phyloP scores from a whole-genome alignment of 1,140 invertebrate genomes.

The Lasioglossum albipes region DNA sequence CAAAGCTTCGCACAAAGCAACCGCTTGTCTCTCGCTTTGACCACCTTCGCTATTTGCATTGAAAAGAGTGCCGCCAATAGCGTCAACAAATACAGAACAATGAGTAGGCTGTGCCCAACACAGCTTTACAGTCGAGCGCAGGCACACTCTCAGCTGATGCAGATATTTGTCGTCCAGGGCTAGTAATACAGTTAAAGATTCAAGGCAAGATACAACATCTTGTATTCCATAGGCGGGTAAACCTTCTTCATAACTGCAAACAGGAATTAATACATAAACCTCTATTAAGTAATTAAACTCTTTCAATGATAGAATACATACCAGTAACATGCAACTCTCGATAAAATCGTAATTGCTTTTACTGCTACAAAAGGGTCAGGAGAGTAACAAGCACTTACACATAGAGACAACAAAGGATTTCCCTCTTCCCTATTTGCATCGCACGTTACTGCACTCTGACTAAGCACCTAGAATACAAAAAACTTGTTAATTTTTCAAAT shows the following conservation, averaged over 20 bases:
- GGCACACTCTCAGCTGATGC: slow-evolving; percentile 82
- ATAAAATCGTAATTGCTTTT: slow-evolving; percentile 85
- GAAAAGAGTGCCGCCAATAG: slow-evolving; percentile 82
- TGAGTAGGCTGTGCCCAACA: slow-evolving; percentile 83
- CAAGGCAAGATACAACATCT: slow-evolving; percentile 84
- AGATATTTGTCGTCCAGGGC: slow-evolving; percentile 80
- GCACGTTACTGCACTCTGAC: slow-evolving; percentile 76
- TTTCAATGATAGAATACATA: slow-evolving; percentile 63
- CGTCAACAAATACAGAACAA: slow-evolving; percentile 84
- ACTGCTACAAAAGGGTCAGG: slow-evolving; percentile 83
- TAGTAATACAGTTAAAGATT: slow-evolving; percentile 86
- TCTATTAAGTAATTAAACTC: not conserved
- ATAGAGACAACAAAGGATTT: slow-evolving; percentile 72
- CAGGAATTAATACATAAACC: slow-evolving; percentile 30
- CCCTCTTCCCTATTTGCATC: slow-evolving; percentile 77
- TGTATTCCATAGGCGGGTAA: slow-evolving; percentile 83
- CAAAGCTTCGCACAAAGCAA: slow-evolving; percentile 84
- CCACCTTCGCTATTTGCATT: slow-evolving; percentile 70
- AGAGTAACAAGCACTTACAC: slow-evolving; percentile 82
- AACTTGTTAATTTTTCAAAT: not conserved
- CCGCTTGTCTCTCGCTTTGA: slow-evolving; percentile 73
- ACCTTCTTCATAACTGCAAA: slow-evolving; percentile 83
- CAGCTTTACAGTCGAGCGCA: slow-evolving; percentile 86
- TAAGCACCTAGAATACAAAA: slow-evolving; percentile 69
- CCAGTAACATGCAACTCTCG: slow-evolving; percentile 85